phyloP scores from a whole-genome alignment of 1,140 invertebrate species.

The Cylas formicarius region DNA sequence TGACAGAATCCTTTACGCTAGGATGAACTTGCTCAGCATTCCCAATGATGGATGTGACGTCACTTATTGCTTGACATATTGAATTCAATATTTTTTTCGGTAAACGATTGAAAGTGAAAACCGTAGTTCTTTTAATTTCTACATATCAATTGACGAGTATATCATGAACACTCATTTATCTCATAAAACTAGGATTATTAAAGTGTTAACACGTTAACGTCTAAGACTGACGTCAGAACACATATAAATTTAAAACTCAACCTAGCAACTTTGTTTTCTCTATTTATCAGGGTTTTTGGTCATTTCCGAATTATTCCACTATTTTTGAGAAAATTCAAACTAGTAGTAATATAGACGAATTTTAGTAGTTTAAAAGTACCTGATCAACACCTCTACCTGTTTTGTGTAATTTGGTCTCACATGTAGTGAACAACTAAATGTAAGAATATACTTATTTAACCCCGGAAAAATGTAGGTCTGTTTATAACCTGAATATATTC shows the following conservation, averaged over 20 bases:
- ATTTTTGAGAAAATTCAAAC: too few species aligned
- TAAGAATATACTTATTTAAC: constrained; percentile 12
- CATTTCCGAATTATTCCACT: too few species aligned
- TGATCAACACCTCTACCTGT: neutral
- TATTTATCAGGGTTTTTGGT: too few species aligned
- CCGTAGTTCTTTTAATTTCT: neutral
- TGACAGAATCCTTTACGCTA: constrained; percentile 1
- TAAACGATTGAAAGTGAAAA: constrained; percentile 5
- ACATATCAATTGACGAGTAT: constrained; percentile 10
- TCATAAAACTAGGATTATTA: too few species aligned
- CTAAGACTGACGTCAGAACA: too few species aligned
- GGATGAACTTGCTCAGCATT: neutral
- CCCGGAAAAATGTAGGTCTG: constrained; percentile 2
- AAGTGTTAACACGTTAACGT: too few species aligned
- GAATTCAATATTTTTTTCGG: constrained; percentile 12
- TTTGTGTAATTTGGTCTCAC: neutral
- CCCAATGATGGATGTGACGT: constrained; percentile 1
- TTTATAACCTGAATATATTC: constrained; percentile 4
- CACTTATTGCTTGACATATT: constrained; percentile 9
- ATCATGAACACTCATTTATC: too few species aligned
- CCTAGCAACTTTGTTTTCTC: too few species aligned
- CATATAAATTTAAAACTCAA: too few species aligned
- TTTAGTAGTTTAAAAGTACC: too few species aligned
- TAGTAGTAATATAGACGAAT: too few species aligned
- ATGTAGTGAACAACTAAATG: neutral